phyloP scores from a whole-genome alignment of 2,888 invertebrate genomes.

The Dryomyza anilis region DNA sequence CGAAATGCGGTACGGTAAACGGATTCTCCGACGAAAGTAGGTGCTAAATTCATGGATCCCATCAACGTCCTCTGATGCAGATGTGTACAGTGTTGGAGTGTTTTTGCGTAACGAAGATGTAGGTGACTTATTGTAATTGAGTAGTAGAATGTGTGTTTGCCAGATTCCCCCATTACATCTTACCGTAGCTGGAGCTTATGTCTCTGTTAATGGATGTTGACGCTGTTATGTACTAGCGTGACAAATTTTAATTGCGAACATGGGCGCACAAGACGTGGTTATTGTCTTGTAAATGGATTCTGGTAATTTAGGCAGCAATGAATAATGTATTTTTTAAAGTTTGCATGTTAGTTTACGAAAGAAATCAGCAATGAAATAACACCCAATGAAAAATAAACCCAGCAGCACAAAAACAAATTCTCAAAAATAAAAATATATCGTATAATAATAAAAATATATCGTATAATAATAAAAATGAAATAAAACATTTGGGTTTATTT shows the following conservation, averaged over 20 bases:
- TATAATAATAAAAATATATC: too few species aligned
- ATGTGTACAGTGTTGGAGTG: background rate
- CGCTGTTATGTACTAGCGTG: background rate
- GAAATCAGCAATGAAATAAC: too few species aligned
- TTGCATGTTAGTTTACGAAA: too few species aligned
- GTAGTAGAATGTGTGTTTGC: background rate
- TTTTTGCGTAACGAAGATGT: too few species aligned
- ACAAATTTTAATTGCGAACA: conserved; percentile 19
- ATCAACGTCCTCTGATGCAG: background rate
- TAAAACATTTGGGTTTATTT: too few species aligned
- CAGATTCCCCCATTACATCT: background rate
- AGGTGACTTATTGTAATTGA: conserved; percentile 21
- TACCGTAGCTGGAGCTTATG: background rate
- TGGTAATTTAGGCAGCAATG: conserved; percentile 3
- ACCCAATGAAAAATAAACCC: too few species aligned
- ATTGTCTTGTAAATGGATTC: background rate
- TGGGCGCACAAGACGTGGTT: background rate
- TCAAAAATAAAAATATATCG: too few species aligned
- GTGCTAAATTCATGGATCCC: background rate
- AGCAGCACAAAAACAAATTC: too few species aligned
- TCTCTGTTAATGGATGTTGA: background rate
- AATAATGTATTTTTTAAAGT: background rate
- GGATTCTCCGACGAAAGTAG: background rate
- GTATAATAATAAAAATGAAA: too few species aligned
- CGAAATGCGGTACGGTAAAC: background rate